A percentile compares a stretch with the other conserved stretches of the same genome.
phyloP scores from a whole-genome alignment of 2,113 vertebrate genomes.

The Erpornis zantholeuca region DNA sequence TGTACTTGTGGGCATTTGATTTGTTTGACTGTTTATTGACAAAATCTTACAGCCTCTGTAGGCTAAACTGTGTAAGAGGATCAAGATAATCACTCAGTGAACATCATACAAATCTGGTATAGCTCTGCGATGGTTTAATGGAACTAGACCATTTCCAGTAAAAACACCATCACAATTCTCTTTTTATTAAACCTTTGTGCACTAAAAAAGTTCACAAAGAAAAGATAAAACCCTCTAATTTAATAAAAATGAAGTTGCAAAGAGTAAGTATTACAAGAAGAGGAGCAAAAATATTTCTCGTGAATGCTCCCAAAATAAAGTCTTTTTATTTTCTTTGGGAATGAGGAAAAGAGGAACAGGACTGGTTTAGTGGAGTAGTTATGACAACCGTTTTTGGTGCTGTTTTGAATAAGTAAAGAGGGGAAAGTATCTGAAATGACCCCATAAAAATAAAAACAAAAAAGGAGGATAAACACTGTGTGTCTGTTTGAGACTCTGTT shows the following conservation, averaged over 20 bases:
- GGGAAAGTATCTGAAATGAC: background rate
- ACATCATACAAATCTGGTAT: background rate
- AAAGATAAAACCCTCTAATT: too few species aligned
- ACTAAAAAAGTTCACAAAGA: background rate
- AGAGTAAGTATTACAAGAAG: background rate
- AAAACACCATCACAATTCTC: background rate
- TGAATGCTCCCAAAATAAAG: background rate
- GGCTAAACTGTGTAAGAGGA: background rate
- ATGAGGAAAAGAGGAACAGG: background rate
- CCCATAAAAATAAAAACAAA: background rate
- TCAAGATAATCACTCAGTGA: background rate
- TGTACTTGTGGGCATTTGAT: background rate
- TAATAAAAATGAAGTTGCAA: background rate
- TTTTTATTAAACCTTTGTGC: background rate
- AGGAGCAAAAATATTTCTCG: fast-evolving
- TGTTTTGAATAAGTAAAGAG: background rate
- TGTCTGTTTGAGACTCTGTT: background rate
- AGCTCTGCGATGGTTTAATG: background rate
- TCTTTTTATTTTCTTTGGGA: background rate
- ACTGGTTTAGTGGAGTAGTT: background rate
- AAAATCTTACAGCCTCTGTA: background rate
- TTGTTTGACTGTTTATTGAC: background rate
- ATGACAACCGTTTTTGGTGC: background rate
- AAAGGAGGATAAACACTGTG: background rate
- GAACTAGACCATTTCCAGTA: background rate